These are phyloP conservation scores for Pluvianellus socialis DNA, from an alignment of 2,113 vertebrate genomes.

Conservation along the genomic window DNA sequence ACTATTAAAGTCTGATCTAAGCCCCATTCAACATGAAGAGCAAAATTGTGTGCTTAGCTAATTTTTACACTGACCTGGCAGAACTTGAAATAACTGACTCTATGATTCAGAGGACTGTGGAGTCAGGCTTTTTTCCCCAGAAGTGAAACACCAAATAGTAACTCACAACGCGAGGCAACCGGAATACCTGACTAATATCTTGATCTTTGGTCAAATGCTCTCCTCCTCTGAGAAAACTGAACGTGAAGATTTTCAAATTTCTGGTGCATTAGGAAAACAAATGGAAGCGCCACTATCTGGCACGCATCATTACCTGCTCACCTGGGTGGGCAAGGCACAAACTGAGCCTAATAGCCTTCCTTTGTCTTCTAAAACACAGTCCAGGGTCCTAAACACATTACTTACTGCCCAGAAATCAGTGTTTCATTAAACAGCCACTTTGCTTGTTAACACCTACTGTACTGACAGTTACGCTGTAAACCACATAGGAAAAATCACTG, in stretches of 20 bases:
- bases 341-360: neutral
- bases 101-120: neutral
- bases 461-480: neutral
- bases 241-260: neutral
- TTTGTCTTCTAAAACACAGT: conserved; percentile 32
- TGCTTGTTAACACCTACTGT: neutral
- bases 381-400: neutral
- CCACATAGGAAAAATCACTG: neutral
- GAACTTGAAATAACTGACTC: neutral
- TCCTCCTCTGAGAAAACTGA: neutral
- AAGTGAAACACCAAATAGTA: neutral
- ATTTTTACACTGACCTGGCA: neutral
- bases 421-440: conserved; percentile 43
- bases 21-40: neutral
- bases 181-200: neutral
- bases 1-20: neutral
- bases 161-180: neutral
- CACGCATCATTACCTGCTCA: conserved; percentile 13
- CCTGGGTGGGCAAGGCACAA: neutral
- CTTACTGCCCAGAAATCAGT: neutral
- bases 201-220: neutral
- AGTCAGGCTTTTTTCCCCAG: neutral
- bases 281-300: neutral
- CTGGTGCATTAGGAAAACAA: conserved; percentile 33
- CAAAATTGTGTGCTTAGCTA: neutral